phyloP scores from a whole-genome alignment of 2,888 invertebrate species.

The Trilocha varians region DNA sequence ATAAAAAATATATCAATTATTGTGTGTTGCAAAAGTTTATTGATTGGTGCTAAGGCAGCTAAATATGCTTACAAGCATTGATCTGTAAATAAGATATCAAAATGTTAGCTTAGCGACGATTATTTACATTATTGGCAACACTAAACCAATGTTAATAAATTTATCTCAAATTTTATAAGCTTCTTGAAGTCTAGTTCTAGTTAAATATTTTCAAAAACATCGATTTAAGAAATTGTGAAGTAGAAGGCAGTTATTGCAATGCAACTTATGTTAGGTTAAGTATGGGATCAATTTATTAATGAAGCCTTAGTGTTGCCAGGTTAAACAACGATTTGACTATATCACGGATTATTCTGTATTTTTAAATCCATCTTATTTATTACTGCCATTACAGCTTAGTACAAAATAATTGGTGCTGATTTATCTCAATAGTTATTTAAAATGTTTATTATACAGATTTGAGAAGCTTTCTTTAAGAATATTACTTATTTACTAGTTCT shows the following conservation, averaged over 20 bases:
- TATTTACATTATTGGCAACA: not conserved
- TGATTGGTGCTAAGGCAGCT: not conserved
- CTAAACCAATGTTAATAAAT: not conserved
- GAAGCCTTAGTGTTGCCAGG: not conserved
- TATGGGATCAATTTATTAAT: not conserved
- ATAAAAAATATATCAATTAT: not conserved
- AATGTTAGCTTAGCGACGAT: not conserved
- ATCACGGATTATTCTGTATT: not conserved
- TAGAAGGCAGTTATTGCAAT: not conserved
- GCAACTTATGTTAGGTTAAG: slow-evolving; percentile 1
- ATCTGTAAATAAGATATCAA: not conserved
- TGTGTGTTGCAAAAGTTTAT: not conserved
- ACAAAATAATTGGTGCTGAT: slow-evolving; percentile 8
- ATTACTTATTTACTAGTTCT: too few relatives aligned
- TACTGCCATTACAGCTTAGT: slow-evolving; percentile 9
- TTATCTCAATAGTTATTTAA: slow-evolving; percentile 2
- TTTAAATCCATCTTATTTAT: slow-evolving; percentile 1
- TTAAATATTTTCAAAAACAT: too few relatives aligned
- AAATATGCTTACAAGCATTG: not conserved
- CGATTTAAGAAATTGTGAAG: not conserved
- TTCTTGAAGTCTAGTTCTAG: too few relatives aligned
- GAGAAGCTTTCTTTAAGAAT: too few relatives aligned
- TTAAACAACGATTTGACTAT: not conserved
- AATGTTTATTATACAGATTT: too few relatives aligned
- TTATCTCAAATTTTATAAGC: too few relatives aligned